These are phyloP conservation scores for Salvelinus sp. DNA, from an alignment of 2,113 vertebrate species.

Conservation along the genomic window DNA sequence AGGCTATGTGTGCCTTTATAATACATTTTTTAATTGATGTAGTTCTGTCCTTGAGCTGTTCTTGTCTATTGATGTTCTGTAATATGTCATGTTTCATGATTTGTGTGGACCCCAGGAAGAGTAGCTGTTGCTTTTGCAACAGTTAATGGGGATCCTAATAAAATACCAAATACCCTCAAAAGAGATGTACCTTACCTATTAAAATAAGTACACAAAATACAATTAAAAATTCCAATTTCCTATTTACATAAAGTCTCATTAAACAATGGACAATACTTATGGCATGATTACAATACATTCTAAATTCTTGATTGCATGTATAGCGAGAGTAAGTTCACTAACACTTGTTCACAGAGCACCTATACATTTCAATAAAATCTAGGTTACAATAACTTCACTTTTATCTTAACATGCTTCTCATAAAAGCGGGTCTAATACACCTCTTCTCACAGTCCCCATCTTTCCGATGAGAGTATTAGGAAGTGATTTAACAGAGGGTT, in stretches of 20 bases:
- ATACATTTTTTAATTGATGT: too few relatives aligned
- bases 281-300: neutral
- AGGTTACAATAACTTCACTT: constrained; percentile 53
- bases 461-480: constrained; percentile 74
- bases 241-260: neutral
- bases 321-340: neutral
- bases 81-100: too few relatives aligned
- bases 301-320: too few relatives aligned
- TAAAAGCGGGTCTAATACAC: constrained; percentile 44
- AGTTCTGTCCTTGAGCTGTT: too few relatives aligned
- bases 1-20: too few relatives aligned
- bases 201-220: neutral
- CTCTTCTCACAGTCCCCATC: constrained; percentile 38
- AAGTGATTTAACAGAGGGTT: constrained; percentile 79
- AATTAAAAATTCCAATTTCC: neutral
- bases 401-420: constrained; percentile 57
- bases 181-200: neutral
- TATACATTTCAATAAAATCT: constrained; percentile 13
- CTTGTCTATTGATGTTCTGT: too few relatives aligned
- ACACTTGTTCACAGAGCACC: constrained; percentile 6
- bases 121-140: too few relatives aligned
- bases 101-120: too few relatives aligned
- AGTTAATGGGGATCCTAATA: too few relatives aligned
- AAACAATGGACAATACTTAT: neutral
- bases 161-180: neutral